Evolutionary conservation across 2,888 invertebrate species (phyloP).

Genomic region (Volucella inflata): DNA sequence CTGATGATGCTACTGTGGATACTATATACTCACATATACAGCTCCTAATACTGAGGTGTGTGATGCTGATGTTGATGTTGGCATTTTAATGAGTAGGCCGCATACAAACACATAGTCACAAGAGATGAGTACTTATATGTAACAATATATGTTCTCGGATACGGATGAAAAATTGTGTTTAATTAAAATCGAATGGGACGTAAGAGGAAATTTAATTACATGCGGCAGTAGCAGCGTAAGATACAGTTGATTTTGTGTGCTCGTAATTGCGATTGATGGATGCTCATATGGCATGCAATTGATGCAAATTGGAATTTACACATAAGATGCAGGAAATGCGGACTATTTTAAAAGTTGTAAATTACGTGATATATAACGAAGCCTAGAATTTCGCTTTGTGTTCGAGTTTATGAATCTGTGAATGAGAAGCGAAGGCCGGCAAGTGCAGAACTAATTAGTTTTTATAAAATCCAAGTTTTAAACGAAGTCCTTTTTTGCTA

Average conservation of each 20-base stretch:
- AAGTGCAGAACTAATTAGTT: no score
- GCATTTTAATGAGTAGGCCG: background rate
- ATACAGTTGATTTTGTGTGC: slow-evolving; percentile 8
- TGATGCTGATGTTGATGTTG: slow-evolving; percentile 42
- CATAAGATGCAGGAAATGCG: no score
- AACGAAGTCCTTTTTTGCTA: no score
- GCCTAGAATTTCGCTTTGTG: no score
- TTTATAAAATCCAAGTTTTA: no score
- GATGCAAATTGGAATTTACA: slow-evolving; percentile 2
- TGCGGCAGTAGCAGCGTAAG: background rate
- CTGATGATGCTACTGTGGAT: no score
- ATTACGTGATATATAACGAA: no score
- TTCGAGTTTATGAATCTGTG: no score
- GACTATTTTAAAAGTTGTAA: no score
- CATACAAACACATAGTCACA: background rate
- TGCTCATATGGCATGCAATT: slow-evolving; percentile 20
- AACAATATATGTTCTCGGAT: background rate
- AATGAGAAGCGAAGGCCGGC: no score
- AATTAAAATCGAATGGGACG: slow-evolving; percentile 57
- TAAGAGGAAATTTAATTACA: slow-evolving; percentile 61
- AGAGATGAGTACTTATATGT: background rate
- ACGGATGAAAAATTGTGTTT: slow-evolving; percentile 61
- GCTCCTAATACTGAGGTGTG: no score
- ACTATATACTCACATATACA: no score
- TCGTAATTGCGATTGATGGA: slow-evolving; percentile 55